Evolutionary conservation across 2,113 vertebrate genomes (phyloP).

Genomic region (Alouatta palliata): DNA sequence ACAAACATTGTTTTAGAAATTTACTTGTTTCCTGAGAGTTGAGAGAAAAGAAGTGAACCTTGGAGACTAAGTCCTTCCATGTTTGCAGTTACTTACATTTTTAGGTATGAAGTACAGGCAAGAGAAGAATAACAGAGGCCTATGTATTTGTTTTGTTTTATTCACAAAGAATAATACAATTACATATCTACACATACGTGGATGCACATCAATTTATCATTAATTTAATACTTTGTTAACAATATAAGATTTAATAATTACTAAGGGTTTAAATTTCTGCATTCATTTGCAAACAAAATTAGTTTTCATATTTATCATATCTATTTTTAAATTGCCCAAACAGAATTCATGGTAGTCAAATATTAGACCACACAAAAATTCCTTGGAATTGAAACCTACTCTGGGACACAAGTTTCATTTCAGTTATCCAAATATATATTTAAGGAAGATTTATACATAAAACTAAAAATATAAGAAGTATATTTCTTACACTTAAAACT

Average conservation of each 20-base stretch:
- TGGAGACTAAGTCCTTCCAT: no score
- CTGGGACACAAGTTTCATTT: background rate
- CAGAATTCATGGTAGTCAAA: constrained; percentile 29
- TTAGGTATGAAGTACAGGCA: background rate
- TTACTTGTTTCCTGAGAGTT: background rate
- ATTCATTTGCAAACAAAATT: constrained; percentile 36
- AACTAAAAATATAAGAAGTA: background rate
- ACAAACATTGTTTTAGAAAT: background rate
- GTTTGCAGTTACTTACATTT: background rate
- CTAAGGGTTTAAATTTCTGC: constrained; percentile 20
- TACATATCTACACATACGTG: background rate
- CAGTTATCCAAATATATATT: background rate
- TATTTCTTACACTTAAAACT: no score
- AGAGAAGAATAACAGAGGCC: background rate
- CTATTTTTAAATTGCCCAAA: constrained; percentile 38
- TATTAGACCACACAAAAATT: background rate
- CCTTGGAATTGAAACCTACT: background rate
- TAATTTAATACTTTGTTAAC: background rate
- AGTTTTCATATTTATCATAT: constrained; percentile 44
- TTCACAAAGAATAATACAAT: background rate
- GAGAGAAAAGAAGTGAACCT: background rate
- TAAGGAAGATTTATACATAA: background rate
- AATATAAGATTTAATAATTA: background rate
- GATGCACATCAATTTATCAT: no score
- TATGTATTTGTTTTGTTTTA: background rate